phyloP scores from a whole-genome alignment of 2,888 invertebrate genomes.

The Tenthredo amoena region DNA sequence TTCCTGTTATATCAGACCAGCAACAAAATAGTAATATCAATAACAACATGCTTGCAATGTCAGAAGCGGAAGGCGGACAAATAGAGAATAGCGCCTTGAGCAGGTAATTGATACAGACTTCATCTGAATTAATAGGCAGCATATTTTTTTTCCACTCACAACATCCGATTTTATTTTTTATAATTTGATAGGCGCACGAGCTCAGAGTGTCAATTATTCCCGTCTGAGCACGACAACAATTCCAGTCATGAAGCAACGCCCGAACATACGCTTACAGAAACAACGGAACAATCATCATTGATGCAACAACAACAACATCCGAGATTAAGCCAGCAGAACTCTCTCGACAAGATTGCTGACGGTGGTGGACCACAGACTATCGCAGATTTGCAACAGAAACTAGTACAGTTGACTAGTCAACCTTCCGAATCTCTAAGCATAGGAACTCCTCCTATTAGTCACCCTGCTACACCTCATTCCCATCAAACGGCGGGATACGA shows the following conservation, averaged over 20 bases:
- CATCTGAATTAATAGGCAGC: neutral
- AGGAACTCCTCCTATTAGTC: conserved; percentile 79
- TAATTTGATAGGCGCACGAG: conserved; percentile 68
- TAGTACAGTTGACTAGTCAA: conserved; percentile 80
- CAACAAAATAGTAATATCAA: conserved; percentile 46
- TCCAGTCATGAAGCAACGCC: conserved; percentile 75
- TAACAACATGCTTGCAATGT: conserved; percentile 63
- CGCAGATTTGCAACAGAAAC: conserved; percentile 81
- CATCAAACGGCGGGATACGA: conserved; percentile 81
- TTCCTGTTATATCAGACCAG: conserved; percentile 47
- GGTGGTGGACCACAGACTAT: conserved; percentile 78
- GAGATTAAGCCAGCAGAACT: conserved; percentile 75
- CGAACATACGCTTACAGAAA: conserved; percentile 73
- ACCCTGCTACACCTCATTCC: conserved; percentile 84
- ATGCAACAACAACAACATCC: conserved; percentile 69
- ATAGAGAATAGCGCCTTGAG: conserved; percentile 60
- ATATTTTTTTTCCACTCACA: neutral
- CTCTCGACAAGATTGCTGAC: conserved; percentile 69
- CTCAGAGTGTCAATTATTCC: conserved; percentile 71
- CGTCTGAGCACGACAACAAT: conserved; percentile 71
- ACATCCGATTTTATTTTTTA: neutral
- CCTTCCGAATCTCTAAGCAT: conserved; percentile 76
- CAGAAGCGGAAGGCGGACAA: conserved; percentile 58
- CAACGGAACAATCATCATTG: conserved; percentile 61
- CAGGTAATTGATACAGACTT: conserved; percentile 63